Conservation (phyloP, 1,140 invertebrate species). For the Lethrus apterus region DNA sequence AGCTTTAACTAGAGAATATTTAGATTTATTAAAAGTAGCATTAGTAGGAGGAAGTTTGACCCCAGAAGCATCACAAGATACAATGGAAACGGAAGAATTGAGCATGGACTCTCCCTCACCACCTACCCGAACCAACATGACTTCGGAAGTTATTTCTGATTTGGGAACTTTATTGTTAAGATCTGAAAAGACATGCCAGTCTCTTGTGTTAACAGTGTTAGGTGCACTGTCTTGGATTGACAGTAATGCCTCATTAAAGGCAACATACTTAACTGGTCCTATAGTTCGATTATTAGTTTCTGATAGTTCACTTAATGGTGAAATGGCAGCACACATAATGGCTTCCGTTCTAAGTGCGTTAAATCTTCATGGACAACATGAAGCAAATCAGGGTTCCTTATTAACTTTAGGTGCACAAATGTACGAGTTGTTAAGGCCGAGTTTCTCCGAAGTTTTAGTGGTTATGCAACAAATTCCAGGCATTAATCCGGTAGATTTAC, state of each 20-base stretch:
- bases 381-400: slow-evolving; percentile 67
- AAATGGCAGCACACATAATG: slow-evolving; percentile 62
- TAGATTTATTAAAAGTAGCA: slow-evolving; percentile 71
- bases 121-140: slow-evolving; percentile 44
- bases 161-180: slow-evolving; percentile 60
- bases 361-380: slow-evolving; percentile 76
- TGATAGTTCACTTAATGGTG: slow-evolving; percentile 53
- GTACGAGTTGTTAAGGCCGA: slow-evolving; percentile 72
- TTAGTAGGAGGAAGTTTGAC: slow-evolving; percentile 45
- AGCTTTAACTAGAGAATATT: slow-evolving; percentile 78
- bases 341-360: slow-evolving; percentile 66
- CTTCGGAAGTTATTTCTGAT: slow-evolving; percentile 64
- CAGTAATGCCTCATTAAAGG: slow-evolving; percentile 68
- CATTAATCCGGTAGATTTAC: slow-evolving; percentile 65
- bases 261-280: slow-evolving; percentile 58
- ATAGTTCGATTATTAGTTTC: slow-evolving; percentile 53
- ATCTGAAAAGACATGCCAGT: slow-evolving; percentile 56
- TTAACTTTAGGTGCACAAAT: slow-evolving; percentile 65
- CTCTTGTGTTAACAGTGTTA: slow-evolving; percentile 55
- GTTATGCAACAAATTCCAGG: slow-evolving; percentile 70
- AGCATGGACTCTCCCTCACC: slow-evolving; percentile 51
- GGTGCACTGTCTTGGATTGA: slow-evolving; percentile 80
- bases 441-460: slow-evolving; percentile 59
- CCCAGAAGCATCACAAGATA: slow-evolving; percentile 24
- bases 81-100: slow-evolving; percentile 61